phyloP scores from a whole-genome alignment of 1,140 invertebrate genomes.

The Limonius californicus region DNA sequence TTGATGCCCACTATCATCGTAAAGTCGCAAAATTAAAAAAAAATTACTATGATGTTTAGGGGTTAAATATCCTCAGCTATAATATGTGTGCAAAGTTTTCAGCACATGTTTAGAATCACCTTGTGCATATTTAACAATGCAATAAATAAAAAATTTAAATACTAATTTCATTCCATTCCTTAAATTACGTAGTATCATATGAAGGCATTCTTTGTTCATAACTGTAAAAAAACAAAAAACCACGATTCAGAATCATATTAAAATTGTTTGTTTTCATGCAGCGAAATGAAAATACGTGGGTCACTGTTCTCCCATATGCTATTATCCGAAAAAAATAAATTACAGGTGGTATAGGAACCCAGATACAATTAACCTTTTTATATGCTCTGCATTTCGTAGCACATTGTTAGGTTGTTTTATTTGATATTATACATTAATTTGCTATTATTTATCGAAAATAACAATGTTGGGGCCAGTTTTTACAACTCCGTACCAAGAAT shows the following conservation, averaged over 20 bases:
- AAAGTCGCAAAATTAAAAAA: too few relatives aligned
- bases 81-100: too few relatives aligned
- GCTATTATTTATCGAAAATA: constrained; percentile 1
- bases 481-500: too few relatives aligned
- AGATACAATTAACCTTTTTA: constrained; percentile 1
- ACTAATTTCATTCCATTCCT: too few relatives aligned
- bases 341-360: neutral
- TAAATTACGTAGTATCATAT: too few relatives aligned
- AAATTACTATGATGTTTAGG: too few relatives aligned
- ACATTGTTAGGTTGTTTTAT: neutral
- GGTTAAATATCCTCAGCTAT: too few relatives aligned
- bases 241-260: neutral
- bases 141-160: too few relatives aligned
- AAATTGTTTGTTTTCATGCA: neutral
- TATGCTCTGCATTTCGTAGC: neutral
- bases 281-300: neutral
- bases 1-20: too few relatives aligned
- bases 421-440: neutral
- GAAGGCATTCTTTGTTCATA: too few relatives aligned
- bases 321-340: constrained; percentile 1
- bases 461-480: neutral
- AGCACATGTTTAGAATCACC: too few relatives aligned
- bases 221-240: neutral
- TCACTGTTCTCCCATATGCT: neutral
- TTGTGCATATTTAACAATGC: too few relatives aligned